Evolutionary conservation across 1,140 invertebrate species (phyloP).

Genomic region (Temnothorax nylanderi): DNA sequence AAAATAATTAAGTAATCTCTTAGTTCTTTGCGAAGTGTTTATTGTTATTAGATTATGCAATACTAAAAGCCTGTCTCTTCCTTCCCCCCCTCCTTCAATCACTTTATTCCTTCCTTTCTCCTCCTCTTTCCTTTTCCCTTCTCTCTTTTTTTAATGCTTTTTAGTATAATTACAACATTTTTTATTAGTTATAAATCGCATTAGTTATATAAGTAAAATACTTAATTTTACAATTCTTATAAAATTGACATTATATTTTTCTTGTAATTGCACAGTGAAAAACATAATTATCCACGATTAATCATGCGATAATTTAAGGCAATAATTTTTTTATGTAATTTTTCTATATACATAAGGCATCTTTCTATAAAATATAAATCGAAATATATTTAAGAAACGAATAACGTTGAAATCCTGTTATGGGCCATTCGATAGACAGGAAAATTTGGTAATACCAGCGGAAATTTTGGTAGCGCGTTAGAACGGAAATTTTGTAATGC

Average conservation of each 20-base stretch:
- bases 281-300: constrained; percentile 1
- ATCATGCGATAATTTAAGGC: background rate
- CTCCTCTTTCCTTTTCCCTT: background rate
- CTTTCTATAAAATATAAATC: background rate
- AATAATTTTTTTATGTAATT: background rate
- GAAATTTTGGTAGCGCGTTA: constrained; percentile 27
- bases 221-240: background rate
- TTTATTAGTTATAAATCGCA: background rate
- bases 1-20: background rate
- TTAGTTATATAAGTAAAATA: constrained; percentile 4
- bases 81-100: too few relatives aligned
- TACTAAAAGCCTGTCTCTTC: constrained; percentile 6
- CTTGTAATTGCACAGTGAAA: background rate
- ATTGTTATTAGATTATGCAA: background rate
- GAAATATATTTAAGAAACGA: background rate
- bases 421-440: constrained; percentile 21
- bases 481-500: background rate
- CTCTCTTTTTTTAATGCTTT: background rate
- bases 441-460: constrained; percentile 30
- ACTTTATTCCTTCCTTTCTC: background rate
- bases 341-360: background rate
- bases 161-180: constrained; percentile 7
- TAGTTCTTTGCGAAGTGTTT: constrained; percentile 20
- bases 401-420: constrained; percentile 35
- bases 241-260: background rate